Conservation (phyloP, 2,888 invertebrate genomes). For the Arrhopalites spinosus region DNA sequence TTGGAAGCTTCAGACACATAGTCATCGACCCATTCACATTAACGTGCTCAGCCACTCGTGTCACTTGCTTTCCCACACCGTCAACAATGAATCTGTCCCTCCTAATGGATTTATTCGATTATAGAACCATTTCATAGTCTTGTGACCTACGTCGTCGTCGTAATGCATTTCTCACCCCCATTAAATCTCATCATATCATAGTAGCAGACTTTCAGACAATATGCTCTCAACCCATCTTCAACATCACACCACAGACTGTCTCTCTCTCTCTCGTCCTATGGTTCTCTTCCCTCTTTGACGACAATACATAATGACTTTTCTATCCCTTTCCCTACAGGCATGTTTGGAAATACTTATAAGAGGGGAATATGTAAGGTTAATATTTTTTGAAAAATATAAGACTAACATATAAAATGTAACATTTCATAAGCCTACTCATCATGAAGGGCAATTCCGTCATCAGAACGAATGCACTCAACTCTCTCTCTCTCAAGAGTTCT, state of each 20-base stretch:
- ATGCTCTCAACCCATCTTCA: slow-evolving; percentile 12
- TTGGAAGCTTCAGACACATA: not conserved
- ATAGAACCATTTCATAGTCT: slow-evolving; percentile 55
- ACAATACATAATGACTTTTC: no score
- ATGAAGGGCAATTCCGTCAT: slow-evolving; percentile 28
- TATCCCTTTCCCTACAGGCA: no score
- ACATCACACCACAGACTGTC: not conserved
- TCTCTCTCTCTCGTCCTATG: not conserved
- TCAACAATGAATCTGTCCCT: slow-evolving; percentile 50
- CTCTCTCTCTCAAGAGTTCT: not conserved
- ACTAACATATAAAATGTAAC: no score
- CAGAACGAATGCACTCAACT: slow-evolving; percentile 20
- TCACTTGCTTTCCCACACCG: slow-evolving; percentile 56
- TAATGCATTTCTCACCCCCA: slow-evolving; percentile 55
- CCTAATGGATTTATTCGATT: slow-evolving; percentile 56
- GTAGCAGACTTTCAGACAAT: slow-evolving; percentile 23
- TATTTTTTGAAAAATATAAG: not conserved
- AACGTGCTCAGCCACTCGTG: slow-evolving; percentile 55
- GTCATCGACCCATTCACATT: slow-evolving; percentile 31
- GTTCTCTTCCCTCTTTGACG: not conserved
- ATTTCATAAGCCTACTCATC: slow-evolving; percentile 23
- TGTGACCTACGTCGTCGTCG: slow-evolving; percentile 50
- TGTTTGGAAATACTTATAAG: no score
- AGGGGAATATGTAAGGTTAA: not conserved
- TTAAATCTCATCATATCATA: slow-evolving; percentile 54